Percentiles rank a stretch among this genome's conserved stretches.
Conservation (phyloP, 2,113 vertebrate genomes). For the Lichenostomus cassidix region DNA sequence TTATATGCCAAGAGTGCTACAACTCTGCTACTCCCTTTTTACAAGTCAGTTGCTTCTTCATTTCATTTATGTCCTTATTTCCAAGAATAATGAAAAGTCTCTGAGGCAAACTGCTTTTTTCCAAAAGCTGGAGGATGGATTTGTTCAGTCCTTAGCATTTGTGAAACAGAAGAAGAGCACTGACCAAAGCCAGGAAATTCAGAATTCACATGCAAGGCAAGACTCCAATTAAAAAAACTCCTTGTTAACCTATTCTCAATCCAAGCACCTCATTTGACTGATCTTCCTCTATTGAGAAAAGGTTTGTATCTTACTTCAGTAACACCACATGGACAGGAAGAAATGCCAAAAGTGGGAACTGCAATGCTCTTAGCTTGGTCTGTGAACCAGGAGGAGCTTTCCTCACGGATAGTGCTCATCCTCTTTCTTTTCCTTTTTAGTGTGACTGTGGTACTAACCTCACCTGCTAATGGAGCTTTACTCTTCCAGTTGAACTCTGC, state of each 20-base stretch:
- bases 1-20: not conserved
- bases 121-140: not conserved
- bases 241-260: not conserved
- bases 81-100: not conserved
- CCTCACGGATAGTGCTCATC: accelerated
- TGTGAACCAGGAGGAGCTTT: not conserved
- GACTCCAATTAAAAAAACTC: not conserved
- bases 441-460: not conserved
- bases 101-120: not conserved
- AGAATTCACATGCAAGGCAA: not conserved
- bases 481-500: not conserved
- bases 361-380: not conserved
- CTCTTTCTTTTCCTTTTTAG: not conserved
- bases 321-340: not conserved
- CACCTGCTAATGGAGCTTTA: not conserved
- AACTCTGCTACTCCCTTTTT: not conserved
- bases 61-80: not conserved
- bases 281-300: not conserved
- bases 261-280: not conserved
- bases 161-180: not conserved
- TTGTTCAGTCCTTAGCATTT: not conserved
- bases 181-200: not conserved
- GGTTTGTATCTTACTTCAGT: not conserved
- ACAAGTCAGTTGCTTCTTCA: not conserved
- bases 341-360: not conserved